phyloP scores from a whole-genome alignment of 2,113 vertebrate species.

The Corythaixoides concolor region DNA sequence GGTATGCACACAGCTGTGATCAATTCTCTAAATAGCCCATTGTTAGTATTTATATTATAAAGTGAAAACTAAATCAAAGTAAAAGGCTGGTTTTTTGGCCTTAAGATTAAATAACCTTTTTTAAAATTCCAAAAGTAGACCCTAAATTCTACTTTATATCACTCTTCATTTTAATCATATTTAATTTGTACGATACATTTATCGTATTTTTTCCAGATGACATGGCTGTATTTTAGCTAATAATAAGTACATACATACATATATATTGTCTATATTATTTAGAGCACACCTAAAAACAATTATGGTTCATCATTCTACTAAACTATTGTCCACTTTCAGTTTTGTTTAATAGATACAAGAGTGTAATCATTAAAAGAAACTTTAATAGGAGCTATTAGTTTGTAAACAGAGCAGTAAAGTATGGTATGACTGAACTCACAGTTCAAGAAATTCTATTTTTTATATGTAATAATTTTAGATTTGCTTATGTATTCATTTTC shows the following conservation, averaged over 20 bases:
- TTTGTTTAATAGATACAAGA: not conserved
- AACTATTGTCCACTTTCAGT: not conserved
- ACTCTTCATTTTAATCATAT: not conserved
- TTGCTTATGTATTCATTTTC: not conserved
- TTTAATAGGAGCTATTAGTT: not conserved
- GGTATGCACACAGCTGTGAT: not conserved
- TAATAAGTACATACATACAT: not conserved
- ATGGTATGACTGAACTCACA: not conserved
- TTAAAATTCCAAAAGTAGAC: not conserved
- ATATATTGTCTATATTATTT: not conserved
- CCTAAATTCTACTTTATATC: not conserved
- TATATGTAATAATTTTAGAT: constrained; percentile 12
- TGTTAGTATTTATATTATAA: not conserved
- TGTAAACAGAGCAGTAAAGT: not conserved
- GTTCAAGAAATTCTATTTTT: not conserved
- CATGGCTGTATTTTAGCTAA: not conserved
- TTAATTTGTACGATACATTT: not conserved
- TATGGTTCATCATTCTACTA: not conserved
- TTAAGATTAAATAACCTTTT: not conserved
- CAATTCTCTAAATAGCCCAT: not conserved
- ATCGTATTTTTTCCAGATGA: not conserved
- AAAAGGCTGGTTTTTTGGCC: not conserved
- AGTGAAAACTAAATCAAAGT: not conserved
- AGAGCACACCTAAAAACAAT: not conserved
- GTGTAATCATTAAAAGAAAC: not conserved